phyloP scores from a whole-genome alignment of 2,888 invertebrate genomes.

The Eupithecia exiguata region DNA sequence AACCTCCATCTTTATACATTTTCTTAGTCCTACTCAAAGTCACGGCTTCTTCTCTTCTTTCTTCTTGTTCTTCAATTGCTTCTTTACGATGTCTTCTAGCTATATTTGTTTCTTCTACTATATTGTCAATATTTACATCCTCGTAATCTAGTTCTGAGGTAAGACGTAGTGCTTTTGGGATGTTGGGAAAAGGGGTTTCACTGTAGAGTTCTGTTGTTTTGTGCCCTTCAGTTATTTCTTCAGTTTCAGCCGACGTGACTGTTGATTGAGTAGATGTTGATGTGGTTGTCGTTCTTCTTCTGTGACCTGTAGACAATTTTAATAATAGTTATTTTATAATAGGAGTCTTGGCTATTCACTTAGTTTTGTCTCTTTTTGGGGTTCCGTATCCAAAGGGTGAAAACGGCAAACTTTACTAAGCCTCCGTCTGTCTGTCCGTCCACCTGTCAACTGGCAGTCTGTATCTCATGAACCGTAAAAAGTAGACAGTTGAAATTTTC shows the following conservation, averaged over 20 bases:
- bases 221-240: conserved; percentile 61
- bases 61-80: conserved; percentile 65
- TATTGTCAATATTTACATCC: conserved; percentile 72
- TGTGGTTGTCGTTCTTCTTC: conserved; percentile 78
- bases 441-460: too few relatives aligned
- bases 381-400: too few relatives aligned
- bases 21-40: conserved; percentile 77
- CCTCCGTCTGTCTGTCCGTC: too few relatives aligned
- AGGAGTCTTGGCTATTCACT: too few relatives aligned
- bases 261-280: conserved; percentile 64
- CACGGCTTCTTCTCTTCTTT: conserved; percentile 60
- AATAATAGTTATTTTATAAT: background rate
- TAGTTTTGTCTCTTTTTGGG: too few relatives aligned
- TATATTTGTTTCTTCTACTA: conserved; percentile 62
- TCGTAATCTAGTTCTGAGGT: conserved; percentile 63
- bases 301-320: conserved; percentile 64
- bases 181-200: conserved; percentile 29
- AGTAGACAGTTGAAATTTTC: too few relatives aligned
- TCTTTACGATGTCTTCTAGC: conserved; percentile 70
- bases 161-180: conserved; percentile 74
- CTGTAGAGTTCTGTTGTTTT: conserved; percentile 60
- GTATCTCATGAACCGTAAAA: too few relatives aligned
- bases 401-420: too few relatives aligned
- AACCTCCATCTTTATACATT: conserved; percentile 79
- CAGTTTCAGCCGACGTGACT: conserved; percentile 59